Evolutionary conservation across 2,113 vertebrate species (phyloP).

Genomic region (Rana temporaria): DNA sequence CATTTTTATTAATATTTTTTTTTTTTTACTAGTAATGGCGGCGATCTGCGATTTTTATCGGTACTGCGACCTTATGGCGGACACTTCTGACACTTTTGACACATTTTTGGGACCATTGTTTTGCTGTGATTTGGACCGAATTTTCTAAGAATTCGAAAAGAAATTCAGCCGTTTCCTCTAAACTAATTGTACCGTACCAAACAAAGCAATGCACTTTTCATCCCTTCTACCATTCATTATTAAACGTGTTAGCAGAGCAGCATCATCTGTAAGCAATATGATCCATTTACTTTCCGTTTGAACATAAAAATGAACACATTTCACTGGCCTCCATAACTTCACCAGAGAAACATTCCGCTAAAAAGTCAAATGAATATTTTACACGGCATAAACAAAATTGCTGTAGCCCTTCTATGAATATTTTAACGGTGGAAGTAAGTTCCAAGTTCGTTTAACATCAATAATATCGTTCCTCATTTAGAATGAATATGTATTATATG

Average conservation of each 20-base stretch:
- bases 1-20: too few species aligned
- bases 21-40: too few species aligned
- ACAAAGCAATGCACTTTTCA: slow-evolving; percentile 7
- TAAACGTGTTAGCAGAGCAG: background rate
- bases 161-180: too few species aligned
- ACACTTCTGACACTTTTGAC: too few species aligned
- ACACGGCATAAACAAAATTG: slow-evolving; percentile 38
- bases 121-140: too few species aligned
- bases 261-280: background rate
- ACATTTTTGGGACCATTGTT: too few species aligned
- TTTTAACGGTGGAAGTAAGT: slow-evolving; percentile 6
- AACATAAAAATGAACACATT: slow-evolving; percentile 14
- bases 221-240: background rate
- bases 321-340: slow-evolving; percentile 2
- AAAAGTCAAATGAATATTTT: slow-evolving; percentile 42
- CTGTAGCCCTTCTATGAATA: slow-evolving; percentile 29
- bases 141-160: too few species aligned
- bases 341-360: slow-evolving; percentile 4
- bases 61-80: too few species aligned
- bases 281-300: background rate
- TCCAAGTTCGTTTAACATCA: slow-evolving; percentile 36
- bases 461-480: slow-evolving; percentile 37
- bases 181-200: too few species aligned
- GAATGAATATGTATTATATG: slow-evolving; percentile 44
- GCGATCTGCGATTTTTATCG: too few species aligned